Evolutionary conservation across 1,140 invertebrate species (phyloP), one percentile per base, ranked within the genome.

Genomic region (Diorhabda sublineata): DNA sequence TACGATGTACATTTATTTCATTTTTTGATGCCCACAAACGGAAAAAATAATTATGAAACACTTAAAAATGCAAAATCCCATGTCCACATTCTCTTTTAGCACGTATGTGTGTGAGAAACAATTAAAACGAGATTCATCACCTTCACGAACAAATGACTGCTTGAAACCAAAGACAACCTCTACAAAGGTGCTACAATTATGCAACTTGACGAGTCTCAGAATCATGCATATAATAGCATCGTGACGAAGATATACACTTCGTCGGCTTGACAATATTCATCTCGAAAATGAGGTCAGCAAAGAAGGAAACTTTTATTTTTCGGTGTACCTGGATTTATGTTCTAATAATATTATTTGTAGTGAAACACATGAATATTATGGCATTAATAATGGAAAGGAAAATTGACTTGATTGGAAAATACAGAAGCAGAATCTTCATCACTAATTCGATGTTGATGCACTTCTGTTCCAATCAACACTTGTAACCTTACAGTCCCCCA

Each of bases 111-210:
- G 26, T n/a, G n/a, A 4, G n/a, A n/a, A 52, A 52, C 47, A 52
- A 52, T 52, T 52, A 52, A 52, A n/a, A n/a, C 47, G 4, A 6
- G 47, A 52, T 52, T 52, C 47, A n/a, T 52, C 47, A 52, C 47
- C 47, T 52, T 52, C 47, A 52, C 47, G n/a, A n/a, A 52, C 47
- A 52, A 52, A 52, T 52, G 47, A 52, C 47, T 52, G 47, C 47
- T 52, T 52, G 47, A 52, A 52, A n/a, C 47, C 47, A 52, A 52
- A 52, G 47, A 6, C 47, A 52, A n/a, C 47, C 47, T 52, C 47
- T 52, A 52, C 47, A 52, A 52, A 52, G 47, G 47, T 52, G 47
- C 47, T 52, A 52, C 47, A 52, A 52, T 52, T 52, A 52, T 52
- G 47, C 47, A n/a, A 52, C 47, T 52, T 52, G 47, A 52, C 47